Conservation (phyloP, 2,888 invertebrate species). For the Campopleginae sp. region DNA sequence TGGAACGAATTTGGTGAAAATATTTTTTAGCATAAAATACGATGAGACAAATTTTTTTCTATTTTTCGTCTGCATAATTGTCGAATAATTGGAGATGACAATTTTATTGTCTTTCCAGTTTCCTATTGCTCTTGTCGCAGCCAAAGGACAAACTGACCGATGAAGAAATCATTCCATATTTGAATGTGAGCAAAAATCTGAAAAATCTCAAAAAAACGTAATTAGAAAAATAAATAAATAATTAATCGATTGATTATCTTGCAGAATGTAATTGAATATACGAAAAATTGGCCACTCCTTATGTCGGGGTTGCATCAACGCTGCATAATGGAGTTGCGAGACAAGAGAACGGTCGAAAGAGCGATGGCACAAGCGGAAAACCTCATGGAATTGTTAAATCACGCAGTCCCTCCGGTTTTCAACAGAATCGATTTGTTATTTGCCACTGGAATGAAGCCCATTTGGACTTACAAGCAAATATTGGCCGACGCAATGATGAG, state of each 20-base stretch:
- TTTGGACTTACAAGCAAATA: slow-evolving; percentile 91
- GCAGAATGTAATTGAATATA: slow-evolving; percentile 82
- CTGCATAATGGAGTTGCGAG: slow-evolving; percentile 90
- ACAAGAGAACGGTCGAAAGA: slow-evolving; percentile 93
- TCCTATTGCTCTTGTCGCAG: slow-evolving; percentile 90
- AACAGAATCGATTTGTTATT: slow-evolving; percentile 88
- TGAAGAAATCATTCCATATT: slow-evolving; percentile 93
- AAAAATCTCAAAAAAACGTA: not conserved
- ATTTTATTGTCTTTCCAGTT: slow-evolving; percentile 84
- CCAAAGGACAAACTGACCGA: slow-evolving; percentile 92
- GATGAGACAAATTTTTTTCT: too few species aligned
- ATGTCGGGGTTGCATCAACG: slow-evolving; percentile 90
- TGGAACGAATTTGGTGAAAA: too few species aligned
- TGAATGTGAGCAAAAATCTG: slow-evolving; percentile 83
- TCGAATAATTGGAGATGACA: too few species aligned
- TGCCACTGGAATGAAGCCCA: slow-evolving; percentile 89
- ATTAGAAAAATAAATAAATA: not conserved
- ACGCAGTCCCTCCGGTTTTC: slow-evolving; percentile 82
- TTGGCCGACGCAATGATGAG: slow-evolving; percentile 92
- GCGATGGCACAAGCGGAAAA: slow-evolving; percentile 95
- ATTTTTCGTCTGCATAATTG: too few species aligned
- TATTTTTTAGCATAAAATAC: too few species aligned
- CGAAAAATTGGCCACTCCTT: slow-evolving; percentile 89
- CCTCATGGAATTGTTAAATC: slow-evolving; percentile 87
- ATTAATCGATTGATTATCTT: slow-evolving; percentile 29